phyloP scores from a whole-genome alignment of 1,140 invertebrate species.

The Manduca sexta region DNA sequence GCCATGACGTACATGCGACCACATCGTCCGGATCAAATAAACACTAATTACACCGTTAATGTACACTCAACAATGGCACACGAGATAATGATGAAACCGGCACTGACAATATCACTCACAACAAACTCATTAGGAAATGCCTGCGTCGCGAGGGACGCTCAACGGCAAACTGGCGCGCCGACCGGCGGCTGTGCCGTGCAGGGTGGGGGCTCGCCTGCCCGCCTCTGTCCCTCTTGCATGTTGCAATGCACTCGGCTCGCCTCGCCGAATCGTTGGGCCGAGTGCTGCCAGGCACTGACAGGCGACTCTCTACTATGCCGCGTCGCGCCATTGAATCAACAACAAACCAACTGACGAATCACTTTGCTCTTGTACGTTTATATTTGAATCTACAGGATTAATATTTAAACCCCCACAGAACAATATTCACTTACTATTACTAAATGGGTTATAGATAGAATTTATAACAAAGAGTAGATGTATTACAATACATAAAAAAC shows the following conservation, averaged over 20 bases:
- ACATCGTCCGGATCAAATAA: constrained; percentile 46
- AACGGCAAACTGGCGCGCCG: constrained; percentile 59
- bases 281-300: background rate
- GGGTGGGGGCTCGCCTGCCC: constrained; percentile 54
- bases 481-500: no score
- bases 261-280: constrained; percentile 27
- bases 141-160: constrained; percentile 62
- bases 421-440: no score
- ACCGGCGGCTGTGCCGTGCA: constrained; percentile 31
- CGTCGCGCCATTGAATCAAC: background rate
- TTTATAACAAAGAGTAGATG: no score
- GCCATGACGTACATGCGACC: constrained; percentile 50
- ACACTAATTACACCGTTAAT: constrained; percentile 43
- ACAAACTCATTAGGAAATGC: constrained; percentile 34
- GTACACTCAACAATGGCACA: constrained; percentile 57
- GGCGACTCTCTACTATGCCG: constrained; percentile 22
- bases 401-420: no score
- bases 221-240: constrained; percentile 53
- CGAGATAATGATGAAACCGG: constrained; percentile 30
- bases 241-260: constrained; percentile 52
- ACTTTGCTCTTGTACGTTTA: background rate
- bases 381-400: no score
- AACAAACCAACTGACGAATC: background rate
- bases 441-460: no score
- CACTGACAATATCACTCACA: constrained; percentile 25